These are phyloP conservation scores for Sphaerophoria rueppellii DNA, from an alignment of 2,888 invertebrate species.

Conservation along the genomic window DNA sequence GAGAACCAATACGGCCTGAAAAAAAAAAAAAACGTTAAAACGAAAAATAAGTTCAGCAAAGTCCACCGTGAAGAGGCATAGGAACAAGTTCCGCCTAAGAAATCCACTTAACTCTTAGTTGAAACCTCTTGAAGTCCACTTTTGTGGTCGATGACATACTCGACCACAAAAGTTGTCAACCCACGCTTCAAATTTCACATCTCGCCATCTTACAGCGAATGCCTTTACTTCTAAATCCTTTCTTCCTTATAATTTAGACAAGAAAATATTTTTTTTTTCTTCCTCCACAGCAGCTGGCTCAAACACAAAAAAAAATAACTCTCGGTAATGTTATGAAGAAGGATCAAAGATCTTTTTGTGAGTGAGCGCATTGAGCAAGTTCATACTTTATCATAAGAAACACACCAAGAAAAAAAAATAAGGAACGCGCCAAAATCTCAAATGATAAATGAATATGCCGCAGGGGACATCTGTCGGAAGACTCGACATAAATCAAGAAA, in stretches of 20 bases:
- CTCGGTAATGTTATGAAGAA: conserved; percentile 26
- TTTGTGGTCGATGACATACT: conserved; percentile 23
- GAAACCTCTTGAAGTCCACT: conserved; percentile 39
- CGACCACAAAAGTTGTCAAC: conserved; percentile 53
- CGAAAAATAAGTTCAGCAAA: no score
- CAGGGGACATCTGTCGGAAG: conserved; percentile 65
- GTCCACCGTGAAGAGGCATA: no score
- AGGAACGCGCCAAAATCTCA: conserved; percentile 28
- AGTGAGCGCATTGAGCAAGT: conserved; percentile 50
- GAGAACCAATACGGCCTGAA: no score
- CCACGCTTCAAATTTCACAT: conserved; percentile 21
- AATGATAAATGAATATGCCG: conserved; percentile 50
- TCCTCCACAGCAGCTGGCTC: conserved; percentile 8
- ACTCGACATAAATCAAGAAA: conserved; percentile 53
- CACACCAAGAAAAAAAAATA: conserved; percentile 8
- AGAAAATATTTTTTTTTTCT: conserved; percentile 8
- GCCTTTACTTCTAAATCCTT: conserved; percentile 3
- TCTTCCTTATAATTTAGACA: not conserved
- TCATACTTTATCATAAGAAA: conserved; percentile 25
- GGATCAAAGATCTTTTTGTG: conserved; percentile 2
- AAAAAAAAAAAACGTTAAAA: no score
- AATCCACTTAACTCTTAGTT: not conserved
- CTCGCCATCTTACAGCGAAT: not conserved
- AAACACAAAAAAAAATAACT: conserved; percentile 21
- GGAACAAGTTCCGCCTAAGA: no score